Base-by-base conservation (phyloP, 2,113 vertebrate genomes). In the Microcebus murinus region DNA sequence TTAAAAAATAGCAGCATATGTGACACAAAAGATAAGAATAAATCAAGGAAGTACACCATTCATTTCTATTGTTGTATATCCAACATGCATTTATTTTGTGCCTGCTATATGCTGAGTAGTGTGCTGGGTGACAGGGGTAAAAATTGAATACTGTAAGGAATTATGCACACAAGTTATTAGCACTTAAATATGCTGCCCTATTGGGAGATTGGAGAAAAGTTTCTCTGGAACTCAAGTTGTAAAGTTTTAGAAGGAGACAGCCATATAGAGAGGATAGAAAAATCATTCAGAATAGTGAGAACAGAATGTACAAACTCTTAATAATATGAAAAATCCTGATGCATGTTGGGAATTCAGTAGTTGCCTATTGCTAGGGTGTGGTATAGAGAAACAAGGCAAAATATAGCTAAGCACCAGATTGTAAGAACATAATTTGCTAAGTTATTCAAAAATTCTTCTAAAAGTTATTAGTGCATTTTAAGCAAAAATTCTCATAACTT, bases 11-110 rank as follows among this genome's bases (percentile, higher is more conserved):
- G 6, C 63, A 87, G 17, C 42, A 68, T 90, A 87, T 85, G n/a
- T 71, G 48, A 92, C 5, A 90, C 10, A 95, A 82, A 94, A 76
- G 48, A 50, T 87, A 94, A 93, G 45, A 96, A 87, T 42, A 95
- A 92, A 94, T 89, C 39, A 83, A 73, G 8, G 8, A 31, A 89
- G 83, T 25, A 88, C 82, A 88, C 15, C 76, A 67, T 86, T 91
- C 42, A 91, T 52, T 27, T 29, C 8, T 92, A 65, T 55, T 79
- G 77, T 86, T 67, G 71, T 55, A 17, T 52, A 63, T 96, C 95
- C 42, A 65, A 11, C 6, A 8, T 81, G 36, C 7, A 85, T 20
- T 57, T 88, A 65, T 59, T 82, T 21, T 93, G 4, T n/a, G 31
- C 34, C 39, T 90, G 92, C 67, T 57, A 50, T 83, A n/a, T 89